Base-by-base conservation (phyloP, 2,113 vertebrate genomes). In the Urocitellus parryii region DNA sequence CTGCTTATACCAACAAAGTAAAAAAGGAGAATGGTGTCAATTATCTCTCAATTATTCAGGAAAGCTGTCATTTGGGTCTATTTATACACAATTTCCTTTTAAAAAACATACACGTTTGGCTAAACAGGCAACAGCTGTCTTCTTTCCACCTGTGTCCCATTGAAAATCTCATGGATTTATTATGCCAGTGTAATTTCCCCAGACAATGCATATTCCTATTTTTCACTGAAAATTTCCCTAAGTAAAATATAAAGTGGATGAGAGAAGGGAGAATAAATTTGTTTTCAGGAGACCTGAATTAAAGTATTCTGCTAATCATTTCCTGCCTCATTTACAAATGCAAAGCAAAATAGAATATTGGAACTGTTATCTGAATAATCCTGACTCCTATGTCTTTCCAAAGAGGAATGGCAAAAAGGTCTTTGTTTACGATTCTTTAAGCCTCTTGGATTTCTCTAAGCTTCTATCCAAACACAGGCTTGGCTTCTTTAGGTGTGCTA, bases 151-250 rank as follows among this genome's bases (percentile, higher is more conserved):
- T 96, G 95, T 81, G 87, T 22, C 34, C 67, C 80, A 70, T 2
- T 96, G 96, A 97, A 97, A 93, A 95, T 93, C 86, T 94, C 90
- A 87, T 51, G 48, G 37, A 67, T 29, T 89, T 95, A 89, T 83
- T 94, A 77, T 90, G 80, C 91, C 94, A 90, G 68, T 42, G n/a
- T 84, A 94, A 97, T 97, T 96, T 96, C 94, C 93, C 72, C 53
- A 92, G 96, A 92, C 92, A 97, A 94, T 74, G 53, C 45, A 82
- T 70, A 82, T 68, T 85, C 56, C 80, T 88, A 25, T 77, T 94
- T 96, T 97, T 72, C 53, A 84, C 80, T 81, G 80, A 92, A 51
- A 86, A 90, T 93, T 96, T 91, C 72, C 56, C 78, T 72, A 95
- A 94, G 68, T 81, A 80, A 93, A 95, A 88, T 80, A 42, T 58